Conservation (phyloP, 2,113 vertebrate genomes). For the Danionella cerebrum region DNA sequence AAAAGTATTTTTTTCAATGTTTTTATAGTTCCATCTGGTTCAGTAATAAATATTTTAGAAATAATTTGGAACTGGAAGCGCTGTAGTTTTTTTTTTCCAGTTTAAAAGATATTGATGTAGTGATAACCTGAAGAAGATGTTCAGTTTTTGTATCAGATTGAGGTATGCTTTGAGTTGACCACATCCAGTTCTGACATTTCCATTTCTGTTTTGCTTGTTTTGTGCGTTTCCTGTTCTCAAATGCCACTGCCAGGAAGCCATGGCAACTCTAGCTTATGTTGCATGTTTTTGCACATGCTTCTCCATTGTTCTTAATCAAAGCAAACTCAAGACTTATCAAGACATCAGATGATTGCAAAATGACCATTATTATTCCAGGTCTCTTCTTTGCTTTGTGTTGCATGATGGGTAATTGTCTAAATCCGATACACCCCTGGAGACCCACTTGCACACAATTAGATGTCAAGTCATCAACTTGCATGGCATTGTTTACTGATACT, state of each 20-base stretch:
- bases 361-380: background rate
- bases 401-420: background rate
- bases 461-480: background rate
- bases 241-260: background rate
- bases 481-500: conserved; percentile 23
- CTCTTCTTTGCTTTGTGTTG: background rate
- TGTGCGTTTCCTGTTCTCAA: background rate
- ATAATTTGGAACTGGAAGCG: too few species aligned
- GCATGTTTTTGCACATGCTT: background rate
- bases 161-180: background rate
- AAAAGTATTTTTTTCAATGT: too few species aligned
- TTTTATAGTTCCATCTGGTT: too few species aligned
- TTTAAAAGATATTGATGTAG: background rate
- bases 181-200: background rate
- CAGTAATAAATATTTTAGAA: too few species aligned
- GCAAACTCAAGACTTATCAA: background rate
- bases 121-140: background rate
- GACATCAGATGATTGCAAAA: background rate
- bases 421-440: conserved; percentile 9
- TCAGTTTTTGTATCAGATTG: background rate
- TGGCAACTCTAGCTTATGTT: background rate
- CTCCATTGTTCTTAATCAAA: background rate
- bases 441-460: background rate
- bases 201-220: background rate
- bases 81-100: background rate